These are phyloP conservation scores for Centroberyx gerrardi DNA, from an alignment of 2,797 vertebrate genomes.

Conservation along the genomic window DNA sequence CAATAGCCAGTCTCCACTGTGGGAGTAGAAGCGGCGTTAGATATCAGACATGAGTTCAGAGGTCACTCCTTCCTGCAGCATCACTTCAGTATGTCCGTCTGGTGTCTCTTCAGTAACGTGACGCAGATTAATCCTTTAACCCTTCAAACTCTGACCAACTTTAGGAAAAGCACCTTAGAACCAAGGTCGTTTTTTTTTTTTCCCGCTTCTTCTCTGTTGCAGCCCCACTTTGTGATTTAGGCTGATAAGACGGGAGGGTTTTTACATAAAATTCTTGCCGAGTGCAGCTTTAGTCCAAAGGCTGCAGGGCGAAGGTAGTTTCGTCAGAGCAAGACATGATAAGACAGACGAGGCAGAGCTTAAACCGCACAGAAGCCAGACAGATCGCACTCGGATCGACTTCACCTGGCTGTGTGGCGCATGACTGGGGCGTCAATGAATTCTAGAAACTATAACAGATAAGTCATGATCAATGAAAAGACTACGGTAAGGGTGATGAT, in stretches of 20 bases:
- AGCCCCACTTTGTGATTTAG: slow-evolving; percentile 13
- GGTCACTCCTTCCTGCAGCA: slow-evolving; percentile 56
- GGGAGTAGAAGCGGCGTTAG: slow-evolving; percentile 26
- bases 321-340: neutral
- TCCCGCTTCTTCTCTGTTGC: neutral
- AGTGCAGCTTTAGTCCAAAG: slow-evolving; percentile 17
- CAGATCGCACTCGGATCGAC: neutral
- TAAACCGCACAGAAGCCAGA: neutral
- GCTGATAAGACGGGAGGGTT: slow-evolving; percentile 3
- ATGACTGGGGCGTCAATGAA: too few relatives aligned
- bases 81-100: slow-evolving; percentile 25
- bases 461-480: too few relatives aligned
- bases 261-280: too few relatives aligned
- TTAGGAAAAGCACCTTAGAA: neutral
- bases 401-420: too few relatives aligned
- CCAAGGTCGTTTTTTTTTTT: neutral
- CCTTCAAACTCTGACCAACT: neutral
- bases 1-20: slow-evolving; percentile 61
- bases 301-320: neutral
- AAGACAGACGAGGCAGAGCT: neutral
- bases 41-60: slow-evolving; percentile 61
- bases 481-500: too few relatives aligned
- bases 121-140: neutral
- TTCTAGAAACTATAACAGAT: too few relatives aligned
- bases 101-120: neutral